Evolutionary conservation across 2,797 vertebrate species (phyloP), one percentile per base, ranked within the genome.

Genomic region (Pseudomugil gertrudae): DNA sequence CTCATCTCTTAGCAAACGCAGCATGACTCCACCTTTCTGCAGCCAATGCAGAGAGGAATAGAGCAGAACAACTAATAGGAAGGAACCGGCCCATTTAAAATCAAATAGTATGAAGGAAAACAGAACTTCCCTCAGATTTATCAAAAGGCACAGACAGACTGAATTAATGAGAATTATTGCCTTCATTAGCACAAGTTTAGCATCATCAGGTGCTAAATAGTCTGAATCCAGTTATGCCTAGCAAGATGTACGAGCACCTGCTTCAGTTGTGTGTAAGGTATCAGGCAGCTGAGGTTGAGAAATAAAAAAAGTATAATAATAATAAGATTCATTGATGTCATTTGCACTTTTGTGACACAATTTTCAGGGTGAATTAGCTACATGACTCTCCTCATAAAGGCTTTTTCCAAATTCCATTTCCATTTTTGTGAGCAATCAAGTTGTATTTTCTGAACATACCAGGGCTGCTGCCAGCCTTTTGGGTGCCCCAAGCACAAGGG

Each of bases 1-100:
- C 9, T 88, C 88, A 85, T 84, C 64, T 72, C 71, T 80, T 83
- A 69, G 70, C 81, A 81, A 86, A 86, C 10, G 57, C 71, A 79
- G 77, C 72, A 54, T 74, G 69, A 80, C 79, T 68, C 38, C 71
- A 74, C 57, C 57, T 64, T 38, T 55, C 55, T 53, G 52, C 51
- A 5, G 54, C 62, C 57, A 29, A 23, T 52, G 23, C 63, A 59
- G 62, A 51, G 66, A 50, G 57, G 32, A 78, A 38, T 2, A 1
- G 11, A 66, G 72, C 58, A 9, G 35, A 74, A 36, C 69, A 55
- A 71, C 80, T 48, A 54, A 71, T 50, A 59, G 68, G 73, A 72
- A 60, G 69, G 80, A 73, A 66, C 57, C 80, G 81, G 74, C 38
- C 30, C 53, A 36, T 73, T 82, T 61, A 74, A 72, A 62, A 55